Percentiles rank a stretch among this genome's conserved stretches.
These are phyloP conservation scores for Myotis myotis DNA, from an alignment of 2,797 vertebrate species.

Conservation along the genomic window DNA sequence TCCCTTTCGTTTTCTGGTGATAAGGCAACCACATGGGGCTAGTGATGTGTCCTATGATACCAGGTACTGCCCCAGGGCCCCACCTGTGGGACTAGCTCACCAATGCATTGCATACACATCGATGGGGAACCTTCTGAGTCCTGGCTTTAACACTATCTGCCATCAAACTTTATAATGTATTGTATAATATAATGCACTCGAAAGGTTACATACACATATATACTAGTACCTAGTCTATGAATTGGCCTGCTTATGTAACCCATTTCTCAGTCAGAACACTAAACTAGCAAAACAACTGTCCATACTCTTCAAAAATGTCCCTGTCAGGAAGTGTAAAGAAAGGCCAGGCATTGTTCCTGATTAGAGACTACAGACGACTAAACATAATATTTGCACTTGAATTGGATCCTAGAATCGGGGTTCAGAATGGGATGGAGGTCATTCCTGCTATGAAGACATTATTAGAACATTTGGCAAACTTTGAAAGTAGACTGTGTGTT, in stretches of 20 bases:
- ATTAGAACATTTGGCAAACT: background rate
- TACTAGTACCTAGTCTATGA: background rate
- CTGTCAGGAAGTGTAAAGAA: background rate
- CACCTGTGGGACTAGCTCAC: background rate
- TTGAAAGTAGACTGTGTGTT: background rate
- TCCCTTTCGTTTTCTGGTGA: background rate
- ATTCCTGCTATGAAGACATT: background rate
- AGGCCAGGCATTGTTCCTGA: background rate
- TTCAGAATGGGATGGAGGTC: too few relatives aligned
- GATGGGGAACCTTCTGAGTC: background rate
- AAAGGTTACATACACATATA: too few relatives aligned
- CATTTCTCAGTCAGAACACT: background rate
- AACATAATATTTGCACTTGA: background rate
- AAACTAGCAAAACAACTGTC: background rate
- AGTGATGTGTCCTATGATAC: background rate
- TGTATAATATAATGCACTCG: background rate
- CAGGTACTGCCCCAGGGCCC: background rate
- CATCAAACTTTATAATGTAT: background rate
- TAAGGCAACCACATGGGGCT: background rate
- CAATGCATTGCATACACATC: accelerated
- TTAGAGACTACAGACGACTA: background rate
- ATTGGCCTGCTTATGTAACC: background rate
- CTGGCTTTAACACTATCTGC: background rate
- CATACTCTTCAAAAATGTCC: background rate
- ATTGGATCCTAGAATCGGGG: background rate